phyloP scores from a whole-genome alignment of 1,140 invertebrate genomes.

The Drosophila sulfurigaster region DNA sequence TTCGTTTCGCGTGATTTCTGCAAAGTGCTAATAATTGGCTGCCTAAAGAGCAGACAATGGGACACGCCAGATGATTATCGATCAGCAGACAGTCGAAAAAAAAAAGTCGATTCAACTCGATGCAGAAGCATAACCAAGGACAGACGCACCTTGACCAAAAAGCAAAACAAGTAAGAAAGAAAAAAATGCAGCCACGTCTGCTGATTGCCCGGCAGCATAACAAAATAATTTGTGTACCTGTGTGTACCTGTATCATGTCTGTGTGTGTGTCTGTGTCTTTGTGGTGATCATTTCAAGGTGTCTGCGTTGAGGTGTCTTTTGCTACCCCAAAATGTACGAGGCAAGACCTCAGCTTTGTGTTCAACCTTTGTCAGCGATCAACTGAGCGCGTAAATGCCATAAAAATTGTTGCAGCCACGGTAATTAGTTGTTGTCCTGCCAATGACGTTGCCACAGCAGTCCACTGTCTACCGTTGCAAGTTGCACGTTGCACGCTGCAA shows the following conservation, averaged over 20 bases:
- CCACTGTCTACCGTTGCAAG: background rate
- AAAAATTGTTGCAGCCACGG: conserved; percentile 81
- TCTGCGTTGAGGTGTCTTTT: conserved; percentile 15
- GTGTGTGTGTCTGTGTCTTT: conserved; percentile 5
- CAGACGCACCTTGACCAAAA: conserved; percentile 40
- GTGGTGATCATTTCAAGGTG: conserved; percentile 52
- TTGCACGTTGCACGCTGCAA: conserved; percentile 8
- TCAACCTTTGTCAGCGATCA: conserved; percentile 69
- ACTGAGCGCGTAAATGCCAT: conserved; percentile 81
- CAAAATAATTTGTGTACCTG: conserved; percentile 82
- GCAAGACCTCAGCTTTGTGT: conserved; percentile 7
- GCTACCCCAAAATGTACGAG: conserved; percentile 21
- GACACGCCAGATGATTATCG: conserved; percentile 63
- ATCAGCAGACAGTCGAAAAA: conserved; percentile 9
- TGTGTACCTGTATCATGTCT: conserved; percentile 62
- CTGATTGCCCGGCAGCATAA: conserved; percentile 57
- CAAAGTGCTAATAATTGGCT: conserved; percentile 78
- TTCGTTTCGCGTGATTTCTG: conserved; percentile 52
- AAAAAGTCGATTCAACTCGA: background rate
- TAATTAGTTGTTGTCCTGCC: conserved; percentile 81
- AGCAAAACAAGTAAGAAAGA: conserved; percentile 6
- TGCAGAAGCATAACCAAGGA: background rate
- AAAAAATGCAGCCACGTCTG: conserved; percentile 48
- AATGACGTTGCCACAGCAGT: conserved; percentile 26
- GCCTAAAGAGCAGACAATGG: conserved; percentile 67